Evolutionary conservation across 2,888 invertebrate species (phyloP), one percentile per base, ranked within the genome.

Genomic region (Nemurella pictetii): DNA sequence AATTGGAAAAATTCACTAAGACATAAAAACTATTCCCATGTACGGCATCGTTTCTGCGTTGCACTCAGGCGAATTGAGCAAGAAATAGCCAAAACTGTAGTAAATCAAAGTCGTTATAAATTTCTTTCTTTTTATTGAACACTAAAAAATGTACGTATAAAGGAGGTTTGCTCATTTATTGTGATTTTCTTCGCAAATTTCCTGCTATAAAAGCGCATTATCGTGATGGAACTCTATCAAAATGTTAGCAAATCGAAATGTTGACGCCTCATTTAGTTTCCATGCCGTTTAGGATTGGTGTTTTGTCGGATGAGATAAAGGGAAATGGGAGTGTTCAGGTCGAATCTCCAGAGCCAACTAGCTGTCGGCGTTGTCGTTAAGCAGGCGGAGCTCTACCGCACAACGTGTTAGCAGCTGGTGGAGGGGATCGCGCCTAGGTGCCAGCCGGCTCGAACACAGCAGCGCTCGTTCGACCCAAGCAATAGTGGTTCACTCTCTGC

Each of bases 241-340:
- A 30, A 78, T 5, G n/a, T 20, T 30, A 81, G 80, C 27, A 35
- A 35, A 20, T 32, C 1, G 82, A 28, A 72, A 27, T 30, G 82
- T 82, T 28, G 72, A 27, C 82, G 55, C 82, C 82, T 82, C 82
- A 72, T 82, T 82, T 55, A 78, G 28, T 28, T 72, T 82, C 30
- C 4, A 82, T 55, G 73, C 27, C 20, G 82, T 26, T 15, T 29
- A 29, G 82, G 72, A 82, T 82, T 82, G 82, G 82, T 82, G 28
- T 25, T 82, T 72, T 55, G 82, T 82, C 82, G 82, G 82, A 72
- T 3, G 12, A 55, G 82, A 82, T 82, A 7, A 82, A 82, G 28
- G 0, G 55, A 72, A 55, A 82, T 82, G 82, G 82, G 82, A 25
- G 82, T 82, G 72, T 72, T 28, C 28, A 3, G n/a, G 9, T 0